Conservation (phyloP, 2,888 invertebrate genomes). For the Tiphia femorata region DNA sequence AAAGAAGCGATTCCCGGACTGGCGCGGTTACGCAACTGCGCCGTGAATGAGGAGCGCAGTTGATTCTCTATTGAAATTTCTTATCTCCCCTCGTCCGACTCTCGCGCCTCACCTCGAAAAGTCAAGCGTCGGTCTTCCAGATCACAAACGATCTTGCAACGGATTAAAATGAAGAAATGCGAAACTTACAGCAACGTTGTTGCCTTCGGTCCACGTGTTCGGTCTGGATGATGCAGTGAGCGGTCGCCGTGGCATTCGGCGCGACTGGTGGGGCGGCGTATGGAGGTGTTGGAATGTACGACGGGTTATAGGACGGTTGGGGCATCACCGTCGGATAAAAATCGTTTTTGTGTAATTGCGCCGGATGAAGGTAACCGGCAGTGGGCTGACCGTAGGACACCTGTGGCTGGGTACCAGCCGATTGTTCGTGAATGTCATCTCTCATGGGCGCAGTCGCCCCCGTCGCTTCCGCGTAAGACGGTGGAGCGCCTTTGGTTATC, state of each 20-base stretch:
- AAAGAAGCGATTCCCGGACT: no score
- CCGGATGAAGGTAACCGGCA: no score
- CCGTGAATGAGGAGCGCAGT: no score
- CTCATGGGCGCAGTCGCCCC: background rate
- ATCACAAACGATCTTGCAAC: no score
- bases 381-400: background rate
- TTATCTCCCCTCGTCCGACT: no score
- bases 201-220: background rate
- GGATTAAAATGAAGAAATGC: background rate
- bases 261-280: no score
- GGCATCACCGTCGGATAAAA: constrained; percentile 2
- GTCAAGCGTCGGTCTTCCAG: no score
- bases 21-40: no score
- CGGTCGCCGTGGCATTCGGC: no score
- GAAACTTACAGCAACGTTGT: background rate
- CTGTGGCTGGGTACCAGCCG: background rate
- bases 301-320: background rate
- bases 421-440: background rate
- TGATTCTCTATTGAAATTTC: no score
- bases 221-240: background rate
- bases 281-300: background rate
- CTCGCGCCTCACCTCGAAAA: no score
- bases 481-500: constrained; percentile 16
- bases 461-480: constrained; percentile 21
- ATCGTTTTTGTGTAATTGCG: no score